Conservation (phyloP, 2,797 vertebrate species). For the Galaxias olidus region DNA sequence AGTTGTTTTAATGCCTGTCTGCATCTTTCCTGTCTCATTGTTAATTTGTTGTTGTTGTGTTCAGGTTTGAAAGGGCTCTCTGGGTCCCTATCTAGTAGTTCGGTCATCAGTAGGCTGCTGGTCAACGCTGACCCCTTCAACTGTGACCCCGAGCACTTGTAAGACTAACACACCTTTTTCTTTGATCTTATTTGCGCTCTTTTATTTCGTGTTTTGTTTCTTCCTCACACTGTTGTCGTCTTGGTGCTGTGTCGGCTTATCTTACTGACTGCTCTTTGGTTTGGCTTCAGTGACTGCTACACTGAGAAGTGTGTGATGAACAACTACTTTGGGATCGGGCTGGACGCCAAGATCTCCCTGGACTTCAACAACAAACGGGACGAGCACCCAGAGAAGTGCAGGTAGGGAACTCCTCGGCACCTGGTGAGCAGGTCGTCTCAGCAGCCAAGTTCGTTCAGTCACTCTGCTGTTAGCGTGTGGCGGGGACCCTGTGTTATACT, state of each 20-base stretch:
- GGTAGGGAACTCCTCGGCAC: conserved; percentile 63
- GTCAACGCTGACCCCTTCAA: conserved; percentile 92
- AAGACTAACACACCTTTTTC: conserved; percentile 62
- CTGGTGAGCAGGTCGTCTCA: too few species aligned
- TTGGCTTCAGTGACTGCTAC: conserved; percentile 83
- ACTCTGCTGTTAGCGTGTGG: background rate
- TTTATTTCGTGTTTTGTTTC: background rate
- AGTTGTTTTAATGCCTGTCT: background rate
- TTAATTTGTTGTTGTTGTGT: conserved; percentile 12
- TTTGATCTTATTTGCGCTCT: background rate
- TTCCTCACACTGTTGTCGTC: background rate
- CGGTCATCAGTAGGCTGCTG: conserved; percentile 89
- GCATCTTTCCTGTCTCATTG: background rate
- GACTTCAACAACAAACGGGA: conserved; percentile 98
- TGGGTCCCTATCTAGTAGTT: conserved; percentile 85
- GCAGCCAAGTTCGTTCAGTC: background rate
- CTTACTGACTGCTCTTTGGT: background rate
- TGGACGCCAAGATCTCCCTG: conserved; percentile 96
- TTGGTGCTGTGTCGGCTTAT: background rate
- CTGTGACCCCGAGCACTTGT: conserved; percentile 92
- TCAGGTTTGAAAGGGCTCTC: conserved; percentile 84
- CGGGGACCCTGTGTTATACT: background rate
- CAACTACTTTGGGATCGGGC: conserved; percentile 96
- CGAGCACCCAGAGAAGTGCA: conserved; percentile 97
- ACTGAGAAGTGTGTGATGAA: conserved; percentile 98